Evolutionary conservation across 2,888 invertebrate genomes (phyloP).

Genomic region (Ypsolopha scabrella): DNA sequence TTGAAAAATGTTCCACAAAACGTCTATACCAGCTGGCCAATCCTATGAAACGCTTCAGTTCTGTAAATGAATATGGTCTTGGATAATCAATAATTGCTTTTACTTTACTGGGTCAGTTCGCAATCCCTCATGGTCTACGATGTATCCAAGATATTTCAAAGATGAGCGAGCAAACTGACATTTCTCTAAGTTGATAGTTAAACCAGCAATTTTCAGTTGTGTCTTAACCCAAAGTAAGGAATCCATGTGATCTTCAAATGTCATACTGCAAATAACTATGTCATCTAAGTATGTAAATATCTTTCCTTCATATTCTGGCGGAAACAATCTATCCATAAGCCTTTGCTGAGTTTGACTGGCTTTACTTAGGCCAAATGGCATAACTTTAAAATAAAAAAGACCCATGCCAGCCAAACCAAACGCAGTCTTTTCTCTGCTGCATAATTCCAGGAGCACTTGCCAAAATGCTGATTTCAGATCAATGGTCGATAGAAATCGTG

Average conservation of each 20-base stretch:
- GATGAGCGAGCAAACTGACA: slow-evolving; percentile 8
- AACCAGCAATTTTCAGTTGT: slow-evolving; percentile 7
- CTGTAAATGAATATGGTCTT: slow-evolving; percentile 2
- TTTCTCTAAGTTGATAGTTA: slow-evolving; percentile 12
- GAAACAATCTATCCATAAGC: slow-evolving; percentile 18
- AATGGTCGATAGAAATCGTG: slow-evolving; percentile 11
- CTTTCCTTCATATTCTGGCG: slow-evolving; percentile 17
- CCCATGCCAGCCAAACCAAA: no score
- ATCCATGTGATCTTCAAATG: slow-evolving; percentile 4
- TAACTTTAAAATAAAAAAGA: no score
- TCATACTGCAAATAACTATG: slow-evolving; percentile 11
- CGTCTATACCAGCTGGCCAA: no score
- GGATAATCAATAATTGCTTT: slow-evolving; percentile 2
- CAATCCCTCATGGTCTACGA: slow-evolving; percentile 4
- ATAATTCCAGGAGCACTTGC: slow-evolving; percentile 15
- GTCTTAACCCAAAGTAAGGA: slow-evolving; percentile 5
- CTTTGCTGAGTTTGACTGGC: slow-evolving; percentile 22
- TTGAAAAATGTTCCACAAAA: no score
- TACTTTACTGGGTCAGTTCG: slow-evolving; percentile 3
- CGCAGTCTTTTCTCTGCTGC: slow-evolving; percentile 7
- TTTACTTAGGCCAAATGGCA: slow-evolving; percentile 23
- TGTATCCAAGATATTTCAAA: slow-evolving; percentile 11
- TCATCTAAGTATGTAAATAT: slow-evolving; percentile 16
- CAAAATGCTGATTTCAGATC: slow-evolving; percentile 22
- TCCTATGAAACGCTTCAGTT: no score